A percentile compares a stretch with the other conserved stretches of the same genome.
Evolutionary conservation across 2,888 invertebrate genomes (phyloP).

Genomic region (Tetranychus truncatus): DNA sequence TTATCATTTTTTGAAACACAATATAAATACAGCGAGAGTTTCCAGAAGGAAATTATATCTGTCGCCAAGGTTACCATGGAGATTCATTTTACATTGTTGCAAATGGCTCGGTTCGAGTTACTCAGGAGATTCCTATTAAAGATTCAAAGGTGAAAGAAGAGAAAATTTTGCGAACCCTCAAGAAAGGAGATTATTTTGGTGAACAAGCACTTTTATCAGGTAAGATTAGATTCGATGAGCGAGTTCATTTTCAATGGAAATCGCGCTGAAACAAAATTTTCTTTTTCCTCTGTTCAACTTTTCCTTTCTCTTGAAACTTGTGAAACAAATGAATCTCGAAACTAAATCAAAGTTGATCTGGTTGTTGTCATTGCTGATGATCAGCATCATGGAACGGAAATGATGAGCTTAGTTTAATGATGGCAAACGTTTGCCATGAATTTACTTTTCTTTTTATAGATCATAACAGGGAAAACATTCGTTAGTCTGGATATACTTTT

Average conservation of each 20-base stretch:
- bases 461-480: too few species aligned
- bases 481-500: too few species aligned
- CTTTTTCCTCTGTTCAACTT: too few species aligned
- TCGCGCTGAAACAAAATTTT: too few species aligned
- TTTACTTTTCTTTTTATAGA: too few species aligned
- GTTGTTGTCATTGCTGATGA: too few species aligned
- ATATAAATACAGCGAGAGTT: constrained; percentile 49
- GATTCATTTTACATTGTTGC: constrained; percentile 80
- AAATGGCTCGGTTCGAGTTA: constrained; percentile 49
- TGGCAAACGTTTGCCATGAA: too few species aligned
- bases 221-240: background rate
- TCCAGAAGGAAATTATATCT: constrained; percentile 54
- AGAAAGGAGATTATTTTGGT: constrained; percentile 67
- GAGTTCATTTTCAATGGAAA: constrained; percentile 1
- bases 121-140: constrained; percentile 29
- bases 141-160: constrained; percentile 37
- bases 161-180: constrained; percentile 48
- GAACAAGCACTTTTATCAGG: constrained; percentile 54
- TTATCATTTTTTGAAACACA: background rate
- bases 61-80: constrained; percentile 65
- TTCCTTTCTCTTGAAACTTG: too few species aligned
- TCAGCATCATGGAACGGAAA: too few species aligned
- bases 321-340: too few species aligned
- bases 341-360: too few species aligned
- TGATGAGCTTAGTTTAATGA: too few species aligned